These are phyloP conservation scores for Poecilia gillii DNA, from an alignment of 2,797 vertebrate species.

Conservation along the genomic window DNA sequence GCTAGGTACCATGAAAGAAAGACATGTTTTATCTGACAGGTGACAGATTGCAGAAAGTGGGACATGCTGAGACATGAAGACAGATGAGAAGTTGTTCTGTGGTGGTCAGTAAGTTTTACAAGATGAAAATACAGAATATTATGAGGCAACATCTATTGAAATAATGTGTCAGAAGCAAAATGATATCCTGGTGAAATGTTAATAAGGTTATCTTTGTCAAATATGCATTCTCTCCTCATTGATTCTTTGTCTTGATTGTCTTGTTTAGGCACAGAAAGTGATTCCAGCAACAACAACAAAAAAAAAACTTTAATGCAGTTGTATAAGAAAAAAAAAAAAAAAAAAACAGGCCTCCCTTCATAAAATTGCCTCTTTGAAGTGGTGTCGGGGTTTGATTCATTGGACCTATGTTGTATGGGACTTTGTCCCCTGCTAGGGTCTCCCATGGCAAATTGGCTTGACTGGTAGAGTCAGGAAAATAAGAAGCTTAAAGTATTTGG, in stretches of 20 bases:
- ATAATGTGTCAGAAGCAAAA: background rate
- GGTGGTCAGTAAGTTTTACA: constrained; percentile 10
- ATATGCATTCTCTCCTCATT: background rate
- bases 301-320: background rate
- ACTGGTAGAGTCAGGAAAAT: background rate
- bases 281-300: background rate
- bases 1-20: constrained; percentile 33
- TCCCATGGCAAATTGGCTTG: background rate
- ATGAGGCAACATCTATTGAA: background rate
- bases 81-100: constrained; percentile 18
- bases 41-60: constrained; percentile 38
- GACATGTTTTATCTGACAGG: constrained; percentile 41
- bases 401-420: background rate
- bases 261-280: background rate
- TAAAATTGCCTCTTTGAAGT: background rate
- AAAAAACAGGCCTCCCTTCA: background rate
- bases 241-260: background rate
- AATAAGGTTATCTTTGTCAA: background rate
- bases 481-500: background rate
- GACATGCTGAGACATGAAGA: constrained; percentile 25
- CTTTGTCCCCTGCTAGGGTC: background rate
- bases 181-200: background rate
- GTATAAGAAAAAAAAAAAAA: background rate
- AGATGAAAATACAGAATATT: constrained; percentile 10
- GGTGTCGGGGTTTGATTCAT: background rate